Evolutionary conservation across 2,888 invertebrate species (phyloP), one percentile per base, ranked within the genome.

Genomic region (Orthosia cruda): DNA sequence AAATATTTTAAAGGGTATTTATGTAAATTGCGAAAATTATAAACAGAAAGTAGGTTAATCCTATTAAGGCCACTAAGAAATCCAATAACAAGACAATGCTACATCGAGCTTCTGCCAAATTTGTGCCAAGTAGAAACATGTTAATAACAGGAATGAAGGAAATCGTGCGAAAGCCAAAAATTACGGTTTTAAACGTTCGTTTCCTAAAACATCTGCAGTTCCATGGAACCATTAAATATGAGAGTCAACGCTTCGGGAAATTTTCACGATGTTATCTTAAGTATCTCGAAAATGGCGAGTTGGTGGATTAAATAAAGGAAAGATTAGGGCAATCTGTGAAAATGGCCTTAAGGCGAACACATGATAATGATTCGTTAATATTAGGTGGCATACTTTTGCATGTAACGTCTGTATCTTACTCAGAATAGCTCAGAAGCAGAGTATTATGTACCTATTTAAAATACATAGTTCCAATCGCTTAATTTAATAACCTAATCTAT

Each of bases 261-360:
- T 76, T 73, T 78, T 74, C 73, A 12, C 62, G 77, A 86, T 86
- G 18, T 80, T 80, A 85, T 86, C 83, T 85, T 62, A 86, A 85
- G 77, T 86, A 74, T 77, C 71, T 65, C 52, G 67, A 71, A 81
- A 86, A 83, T 68, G 84, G 74, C n/a, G n/a, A n/a, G n/a, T n/a
- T 40, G 49, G 65, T 63, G 77, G 80, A 85, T 85, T 85, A 75
- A 80, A 80, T 85, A 86, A 80, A 77, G 74, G 66, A 77, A 18
- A 86, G 74, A 85, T 84, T 80, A 81, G 52, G 23, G 49, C 73
- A 70, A 74, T 76, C 62, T 77, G 71, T 54, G 80, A 68, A 63
- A 76, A 82, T 76, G 52, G 55, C 59, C 47, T 59, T 65, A 49
- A 71, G 55, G 67, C 12, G 68, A 75, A 85, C 74, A 80, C 61